phyloP scores from a whole-genome alignment of 2,888 invertebrate genomes.

The Allophyes oxyacanthae region DNA sequence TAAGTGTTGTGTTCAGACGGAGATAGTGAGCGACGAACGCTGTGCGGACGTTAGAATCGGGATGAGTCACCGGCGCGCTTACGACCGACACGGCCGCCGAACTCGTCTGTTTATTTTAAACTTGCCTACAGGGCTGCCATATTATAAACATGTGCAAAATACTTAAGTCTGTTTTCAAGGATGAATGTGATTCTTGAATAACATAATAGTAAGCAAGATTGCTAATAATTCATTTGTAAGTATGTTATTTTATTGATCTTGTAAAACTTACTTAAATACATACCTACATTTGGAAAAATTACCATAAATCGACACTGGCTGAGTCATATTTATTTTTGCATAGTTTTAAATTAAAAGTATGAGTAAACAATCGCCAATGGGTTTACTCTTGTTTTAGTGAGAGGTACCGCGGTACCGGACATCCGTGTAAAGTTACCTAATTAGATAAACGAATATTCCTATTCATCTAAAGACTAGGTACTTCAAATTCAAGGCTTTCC shows the following conservation, averaged over 20 bases:
- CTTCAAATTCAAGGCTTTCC: conserved; percentile 4
- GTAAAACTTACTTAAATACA: conserved; percentile 4
- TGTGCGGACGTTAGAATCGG: conserved; percentile 50
- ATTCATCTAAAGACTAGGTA: no score
- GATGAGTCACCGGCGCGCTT: conserved; percentile 67
- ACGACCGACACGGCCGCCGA: conserved; percentile 66
- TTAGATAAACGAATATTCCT: no score
- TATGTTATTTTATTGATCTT: conserved; percentile 17
- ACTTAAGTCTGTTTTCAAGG: conserved; percentile 25
- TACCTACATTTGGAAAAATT: conserved; percentile 20
- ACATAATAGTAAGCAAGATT: conserved; percentile 12
- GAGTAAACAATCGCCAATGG: neutral
- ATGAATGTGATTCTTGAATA: conserved; percentile 23
- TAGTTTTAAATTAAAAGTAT: no score
- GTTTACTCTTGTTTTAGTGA: no score
- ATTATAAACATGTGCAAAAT: conserved; percentile 34
- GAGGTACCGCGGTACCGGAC: no score
- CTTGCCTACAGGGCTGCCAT: conserved; percentile 54
- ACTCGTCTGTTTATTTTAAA: conserved; percentile 70
- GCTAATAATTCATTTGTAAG: conserved; percentile 9
- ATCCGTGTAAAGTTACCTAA: no score
- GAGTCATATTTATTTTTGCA: conserved; percentile 27
- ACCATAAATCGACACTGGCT: conserved; percentile 11
- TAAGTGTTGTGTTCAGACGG: conserved; percentile 7
- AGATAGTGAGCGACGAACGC: conserved; percentile 14